Conservation (phyloP, 2,797 vertebrate genomes). For the Oreonectes daqikongensis region DNA sequence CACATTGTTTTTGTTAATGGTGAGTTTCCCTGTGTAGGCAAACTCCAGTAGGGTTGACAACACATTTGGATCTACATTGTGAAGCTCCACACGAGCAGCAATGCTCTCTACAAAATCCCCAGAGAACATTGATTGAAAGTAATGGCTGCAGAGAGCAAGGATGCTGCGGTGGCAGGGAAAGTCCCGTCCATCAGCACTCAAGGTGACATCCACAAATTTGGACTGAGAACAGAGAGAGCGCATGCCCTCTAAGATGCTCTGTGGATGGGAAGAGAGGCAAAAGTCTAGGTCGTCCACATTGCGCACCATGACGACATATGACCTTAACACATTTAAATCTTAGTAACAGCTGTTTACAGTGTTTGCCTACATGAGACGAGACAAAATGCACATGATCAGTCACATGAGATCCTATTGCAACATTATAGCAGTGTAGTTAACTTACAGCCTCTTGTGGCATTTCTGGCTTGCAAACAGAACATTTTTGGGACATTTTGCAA, state of each 20-base stretch:
- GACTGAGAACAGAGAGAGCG: slow-evolving; percentile 83
- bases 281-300: slow-evolving; percentile 94
- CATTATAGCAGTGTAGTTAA: slow-evolving; percentile 10
- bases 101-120: slow-evolving; percentile 94
- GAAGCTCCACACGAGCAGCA: slow-evolving; percentile 87
- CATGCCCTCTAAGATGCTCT: slow-evolving; percentile 88
- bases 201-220: slow-evolving; percentile 87
- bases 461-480: slow-evolving; percentile 8
- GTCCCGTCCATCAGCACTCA: slow-evolving; percentile 81
- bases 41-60: slow-evolving; percentile 88
- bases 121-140: slow-evolving; percentile 93
- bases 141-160: slow-evolving; percentile 92
- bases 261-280: slow-evolving; percentile 88
- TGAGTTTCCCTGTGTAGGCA: slow-evolving; percentile 91
- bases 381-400: slow-evolving; percentile 39
- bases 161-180: slow-evolving; percentile 92
- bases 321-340: slow-evolving; percentile 26
- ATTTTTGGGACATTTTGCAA: slow-evolving; percentile 28
- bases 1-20: slow-evolving; percentile 92
- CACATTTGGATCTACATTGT: slow-evolving; percentile 80
- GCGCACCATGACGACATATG: slow-evolving; percentile 82
- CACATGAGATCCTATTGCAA: slow-evolving; percentile 29
- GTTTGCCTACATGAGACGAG: slow-evolving; percentile 62
- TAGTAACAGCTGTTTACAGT: slow-evolving; percentile 37
- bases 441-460: slow-evolving; percentile 4